phyloP scores from a whole-genome alignment of 2,113 vertebrate genomes.

The Otocyon megalotis region DNA sequence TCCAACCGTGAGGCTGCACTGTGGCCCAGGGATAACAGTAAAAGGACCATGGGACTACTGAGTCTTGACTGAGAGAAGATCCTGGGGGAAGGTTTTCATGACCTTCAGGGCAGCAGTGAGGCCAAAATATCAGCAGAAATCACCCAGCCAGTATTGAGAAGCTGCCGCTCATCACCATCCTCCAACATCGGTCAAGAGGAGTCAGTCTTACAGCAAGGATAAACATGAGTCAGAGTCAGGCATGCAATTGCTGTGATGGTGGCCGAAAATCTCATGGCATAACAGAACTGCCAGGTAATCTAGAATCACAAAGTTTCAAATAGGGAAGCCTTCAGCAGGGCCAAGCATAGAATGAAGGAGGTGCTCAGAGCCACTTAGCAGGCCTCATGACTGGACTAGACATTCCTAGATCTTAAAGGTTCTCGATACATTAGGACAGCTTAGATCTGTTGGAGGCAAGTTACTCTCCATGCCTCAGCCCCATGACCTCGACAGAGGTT shows the following conservation, averaged over 20 bases:
- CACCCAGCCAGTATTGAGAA: not conserved
- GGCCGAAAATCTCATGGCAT: not conserved
- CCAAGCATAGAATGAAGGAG: not conserved
- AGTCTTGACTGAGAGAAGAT: not conserved
- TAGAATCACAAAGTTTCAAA: not conserved
- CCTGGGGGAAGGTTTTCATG: not conserved
- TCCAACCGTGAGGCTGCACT: not conserved
- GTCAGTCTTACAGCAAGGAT: not conserved
- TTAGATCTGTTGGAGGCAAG: not conserved
- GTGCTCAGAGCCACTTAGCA: not conserved
- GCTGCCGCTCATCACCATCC: no score
- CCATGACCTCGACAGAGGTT: not conserved
- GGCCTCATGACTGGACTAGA: not conserved
- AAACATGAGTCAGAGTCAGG: not conserved
- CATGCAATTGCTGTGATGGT: not conserved
- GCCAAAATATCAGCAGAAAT: not conserved
- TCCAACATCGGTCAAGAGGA: not conserved
- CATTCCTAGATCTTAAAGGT: constrained; percentile 1
- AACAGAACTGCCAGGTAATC: not conserved
- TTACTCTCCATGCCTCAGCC: not conserved
- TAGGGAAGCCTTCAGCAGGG: not conserved
- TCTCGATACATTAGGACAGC: not conserved
- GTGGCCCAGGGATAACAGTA: not conserved
- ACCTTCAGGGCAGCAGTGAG: not conserved
- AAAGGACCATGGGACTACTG: not conserved